Base-by-base conservation (phyloP, 1,140 invertebrate species). In the Calliopsis andreniformis region DNA sequence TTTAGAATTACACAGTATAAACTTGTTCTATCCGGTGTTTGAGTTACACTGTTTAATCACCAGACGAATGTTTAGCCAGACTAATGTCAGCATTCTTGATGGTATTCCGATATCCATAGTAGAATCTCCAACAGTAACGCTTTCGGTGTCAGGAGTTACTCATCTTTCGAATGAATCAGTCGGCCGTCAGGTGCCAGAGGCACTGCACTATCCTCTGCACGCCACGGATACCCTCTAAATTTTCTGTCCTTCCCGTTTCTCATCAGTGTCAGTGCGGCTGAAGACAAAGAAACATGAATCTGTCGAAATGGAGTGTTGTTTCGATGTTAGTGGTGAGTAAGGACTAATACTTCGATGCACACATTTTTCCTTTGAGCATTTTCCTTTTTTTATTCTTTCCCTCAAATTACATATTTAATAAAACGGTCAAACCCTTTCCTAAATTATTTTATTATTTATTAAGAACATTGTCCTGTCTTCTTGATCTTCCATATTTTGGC, bases 71-170 rank as follows among this genome's bases (percentile, higher is more conserved):
- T 78, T 69, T 75, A 75, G 62, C 16, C 42, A 32, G 64, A 78
- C 39, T 75, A 82, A 83, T 82, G 64, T 82, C 76, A 75, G 49
- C 69, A 70, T 75, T 79, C 80, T 75, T 68, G 43, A 80, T 25
- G 32, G 42, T 71, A 56, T 23, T 14, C 28, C 47, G 43, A 45
- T 77, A 82, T 71, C 67, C 23, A 53, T 35, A 25, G 5, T 61
- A 43, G 51, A 45, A 64, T 62, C 49, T 59, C 45, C 14, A 67
- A 16, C 49, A 20, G 35, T 39, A 5, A 10, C 35, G 20, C 53
- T 35, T 70, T 63, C 56, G 23, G 66, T 59, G 55, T 18, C 43
- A 67, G 42, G 7, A 47, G 63, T 25, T 51, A 14, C 51, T 45
- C 58, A 35, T 25, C 53, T 71, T 55, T 10, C 59, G 30, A 43